These are phyloP conservation scores for Halocaridina rubra DNA, from an alignment of 2,888 invertebrate genomes.

Conservation along the genomic window DNA sequence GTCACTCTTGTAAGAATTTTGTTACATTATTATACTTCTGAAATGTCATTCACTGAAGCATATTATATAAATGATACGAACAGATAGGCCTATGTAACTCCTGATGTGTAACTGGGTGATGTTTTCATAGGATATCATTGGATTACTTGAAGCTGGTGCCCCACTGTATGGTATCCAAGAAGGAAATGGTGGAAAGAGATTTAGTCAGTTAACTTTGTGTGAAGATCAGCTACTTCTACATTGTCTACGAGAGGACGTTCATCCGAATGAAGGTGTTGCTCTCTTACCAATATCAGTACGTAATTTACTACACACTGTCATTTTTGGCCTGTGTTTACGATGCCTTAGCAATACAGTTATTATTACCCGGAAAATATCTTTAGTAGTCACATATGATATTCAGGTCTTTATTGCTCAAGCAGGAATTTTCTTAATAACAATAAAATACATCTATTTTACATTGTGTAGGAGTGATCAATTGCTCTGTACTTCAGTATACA, in stretches of 20 bases:
- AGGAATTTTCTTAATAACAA: not conserved
- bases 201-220: not conserved
- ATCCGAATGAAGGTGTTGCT: not conserved
- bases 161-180: not conserved
- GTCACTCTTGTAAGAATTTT: too few relatives aligned
- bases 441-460: not conserved
- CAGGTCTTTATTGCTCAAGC: not conserved
- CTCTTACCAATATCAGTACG: too few relatives aligned
- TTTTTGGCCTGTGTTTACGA: too few relatives aligned
- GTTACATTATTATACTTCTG: too few relatives aligned
- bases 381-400: too few relatives aligned
- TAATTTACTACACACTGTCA: too few relatives aligned
- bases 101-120: too few relatives aligned
- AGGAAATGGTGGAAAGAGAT: not conserved
- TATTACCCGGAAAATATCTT: too few relatives aligned
- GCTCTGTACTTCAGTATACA: not conserved
- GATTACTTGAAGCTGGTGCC: not conserved
- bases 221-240: not conserved
- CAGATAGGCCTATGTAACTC: too few relatives aligned
- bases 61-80: too few relatives aligned
- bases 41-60: too few relatives aligned
- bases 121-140: not conserved
- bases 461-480: not conserved
- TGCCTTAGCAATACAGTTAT: too few relatives aligned
- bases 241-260: not conserved